These are phyloP conservation scores for Neodiprion fabricii DNA, from an alignment of 1,140 invertebrate species.

Conservation along the genomic window DNA sequence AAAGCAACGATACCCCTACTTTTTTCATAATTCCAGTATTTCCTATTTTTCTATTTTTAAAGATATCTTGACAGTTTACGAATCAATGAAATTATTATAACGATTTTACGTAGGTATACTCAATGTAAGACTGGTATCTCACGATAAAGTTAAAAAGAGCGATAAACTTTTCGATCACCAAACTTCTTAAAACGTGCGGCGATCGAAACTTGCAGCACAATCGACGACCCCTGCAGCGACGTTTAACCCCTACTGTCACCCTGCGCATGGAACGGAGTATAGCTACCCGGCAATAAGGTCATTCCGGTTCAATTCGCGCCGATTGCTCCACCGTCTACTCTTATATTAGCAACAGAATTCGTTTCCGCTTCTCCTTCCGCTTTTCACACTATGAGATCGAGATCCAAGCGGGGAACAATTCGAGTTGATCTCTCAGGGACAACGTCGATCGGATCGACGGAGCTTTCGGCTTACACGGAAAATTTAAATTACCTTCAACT, in stretches of 20 bases:
- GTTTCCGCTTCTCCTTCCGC: slow-evolving; percentile 39
- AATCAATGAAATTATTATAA: too few relatives aligned
- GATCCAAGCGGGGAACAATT: neutral
- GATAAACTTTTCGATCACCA: too few relatives aligned
- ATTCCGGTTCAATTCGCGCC: slow-evolving; percentile 45
- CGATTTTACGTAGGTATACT: too few relatives aligned
- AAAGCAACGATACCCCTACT: too few relatives aligned
- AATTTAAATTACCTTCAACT: neutral
- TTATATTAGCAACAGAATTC: slow-evolving; percentile 41
- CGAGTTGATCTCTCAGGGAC: neutral
- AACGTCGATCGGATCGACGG: neutral
- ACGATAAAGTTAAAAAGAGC: too few relatives aligned
- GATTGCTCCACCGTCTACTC: slow-evolving; percentile 43
- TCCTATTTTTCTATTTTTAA: too few relatives aligned
- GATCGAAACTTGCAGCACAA: neutral
- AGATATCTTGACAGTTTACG: too few relatives aligned
- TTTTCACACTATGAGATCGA: neutral
- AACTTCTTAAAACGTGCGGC: too few relatives aligned
- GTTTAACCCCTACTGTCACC: slow-evolving; percentile 7
- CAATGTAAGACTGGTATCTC: too few relatives aligned
- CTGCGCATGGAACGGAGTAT: neutral
- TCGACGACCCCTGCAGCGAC: neutral
- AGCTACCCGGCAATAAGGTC: slow-evolving; percentile 40
- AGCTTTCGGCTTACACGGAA: neutral
- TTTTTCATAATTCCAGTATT: too few relatives aligned